Base-by-base conservation (phyloP, 1,140 invertebrate species). In the Homalodisca vitripennis region DNA sequence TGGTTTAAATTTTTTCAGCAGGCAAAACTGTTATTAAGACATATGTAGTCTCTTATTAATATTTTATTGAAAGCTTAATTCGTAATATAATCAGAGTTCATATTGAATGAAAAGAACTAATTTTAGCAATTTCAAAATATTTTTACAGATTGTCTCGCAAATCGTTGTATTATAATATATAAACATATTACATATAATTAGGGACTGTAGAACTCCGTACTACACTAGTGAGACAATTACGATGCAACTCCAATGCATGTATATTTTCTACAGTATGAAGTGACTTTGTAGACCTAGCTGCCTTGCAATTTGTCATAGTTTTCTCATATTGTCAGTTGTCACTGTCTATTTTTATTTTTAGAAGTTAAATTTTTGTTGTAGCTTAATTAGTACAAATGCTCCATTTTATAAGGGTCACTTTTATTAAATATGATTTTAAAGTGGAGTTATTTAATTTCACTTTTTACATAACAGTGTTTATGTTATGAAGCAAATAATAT, bases 201-300 rank as follows among this genome's bases (percentile, higher is more conserved):
- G n/a, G n/a, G n/a, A n/a, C n/a, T n/a, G n/a, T n/a, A n/a, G n/a
- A n/a, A n/a, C n/a, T n/a, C n/a, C n/a, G n/a, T n/a, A n/a, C n/a
- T n/a, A n/a, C n/a, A 27, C 26, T 30, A 60, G 22, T 60, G 22
- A 27, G 55, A 26, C 29, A 22, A 13, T 6, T 27, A n/a, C n/a
- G 2, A 26, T 13, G 27, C 55, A 26, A 27, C 24, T 30, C 27
- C 24, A 27, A 60, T 30, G 22, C 24, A 27, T 30, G 55, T 60
- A 30, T 60, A 26, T 60, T 60, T 60, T 60, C 55, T 60, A 60
- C 14, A 60, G 27, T 66, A 66, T 66, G 17, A 66, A 66, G 63
- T 66, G 63, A 66, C 63, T 66, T n/a, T 66, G 63, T 66, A 66
- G 63, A 66, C 63, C 63, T 66, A 66, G 63, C n/a, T 66, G 63